Evolutionary conservation across 2,113 vertebrate species (phyloP).

Genomic region (Passer domesticus): DNA sequence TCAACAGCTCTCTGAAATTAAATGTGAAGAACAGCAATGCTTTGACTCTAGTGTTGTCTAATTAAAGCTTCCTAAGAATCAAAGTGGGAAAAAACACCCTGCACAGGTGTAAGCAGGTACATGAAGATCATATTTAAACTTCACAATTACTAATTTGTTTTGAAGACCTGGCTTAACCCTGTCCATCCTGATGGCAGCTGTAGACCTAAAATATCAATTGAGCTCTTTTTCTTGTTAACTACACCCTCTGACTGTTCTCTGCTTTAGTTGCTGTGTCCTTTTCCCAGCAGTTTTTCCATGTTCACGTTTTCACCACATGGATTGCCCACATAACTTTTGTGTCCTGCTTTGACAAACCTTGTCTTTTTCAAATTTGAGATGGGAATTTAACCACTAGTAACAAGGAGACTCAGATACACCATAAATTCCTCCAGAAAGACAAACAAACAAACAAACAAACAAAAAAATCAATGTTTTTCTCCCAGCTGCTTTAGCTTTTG

Average conservation of each 20-base stretch:
- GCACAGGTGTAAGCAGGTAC: not conserved
- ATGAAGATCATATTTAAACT: not conserved
- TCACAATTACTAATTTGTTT: not conserved
- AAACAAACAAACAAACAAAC: not conserved
- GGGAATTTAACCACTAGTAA: not conserved
- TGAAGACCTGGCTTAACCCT: not conserved
- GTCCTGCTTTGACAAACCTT: not conserved
- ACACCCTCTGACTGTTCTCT: not conserved
- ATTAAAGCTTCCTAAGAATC: slow-evolving; percentile 37
- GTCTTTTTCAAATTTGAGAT: not conserved
- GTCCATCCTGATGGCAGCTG: not conserved
- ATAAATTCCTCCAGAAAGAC: not conserved
- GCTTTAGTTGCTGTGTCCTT: not conserved
- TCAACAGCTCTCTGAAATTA: not conserved
- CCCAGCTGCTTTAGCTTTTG: not conserved
- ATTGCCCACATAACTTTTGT: not conserved
- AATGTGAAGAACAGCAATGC: not conserved
- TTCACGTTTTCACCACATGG: not conserved
- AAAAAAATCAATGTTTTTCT: not conserved
- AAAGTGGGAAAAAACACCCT: not conserved
- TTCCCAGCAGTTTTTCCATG: not conserved
- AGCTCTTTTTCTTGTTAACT: not conserved
- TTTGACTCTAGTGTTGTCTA: not conserved
- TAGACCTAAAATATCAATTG: not conserved
- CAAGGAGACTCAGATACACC: not conserved